Evolutionary conservation across 2,797 vertebrate species (phyloP).

Genomic region (Stomatorhinus walkeri): DNA sequence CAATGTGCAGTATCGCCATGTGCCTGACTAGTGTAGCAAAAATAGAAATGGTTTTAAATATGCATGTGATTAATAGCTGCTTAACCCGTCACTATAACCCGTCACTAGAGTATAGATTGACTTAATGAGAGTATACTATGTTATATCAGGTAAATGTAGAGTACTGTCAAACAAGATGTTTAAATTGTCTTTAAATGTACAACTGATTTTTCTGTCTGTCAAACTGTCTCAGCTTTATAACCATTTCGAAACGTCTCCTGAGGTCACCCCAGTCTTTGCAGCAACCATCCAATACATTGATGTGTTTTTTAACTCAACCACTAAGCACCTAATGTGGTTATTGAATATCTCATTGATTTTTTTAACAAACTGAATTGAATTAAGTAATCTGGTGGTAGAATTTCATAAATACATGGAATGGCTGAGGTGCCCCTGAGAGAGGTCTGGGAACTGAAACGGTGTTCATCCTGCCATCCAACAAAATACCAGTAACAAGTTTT

Average conservation of each 20-base stretch:
- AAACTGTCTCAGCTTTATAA: background rate
- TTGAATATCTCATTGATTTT: background rate
- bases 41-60: background rate
- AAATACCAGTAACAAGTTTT: background rate
- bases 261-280: background rate
- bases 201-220: background rate
- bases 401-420: background rate
- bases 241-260: background rate
- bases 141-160: background rate
- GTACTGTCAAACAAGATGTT: background rate
- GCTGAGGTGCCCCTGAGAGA: background rate
- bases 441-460: background rate
- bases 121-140: background rate
- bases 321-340: background rate
- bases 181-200: background rate
- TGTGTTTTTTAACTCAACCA: background rate
- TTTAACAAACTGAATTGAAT: background rate
- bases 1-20: background rate
- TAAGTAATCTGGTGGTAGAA: background rate
- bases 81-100: background rate
- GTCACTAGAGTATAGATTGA: background rate
- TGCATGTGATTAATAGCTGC: background rate
- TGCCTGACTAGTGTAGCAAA: background rate
- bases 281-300: background rate
- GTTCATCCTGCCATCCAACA: background rate